Evolutionary conservation across 2,888 invertebrate genomes (phyloP).

Genomic region (Patella depressa): DNA sequence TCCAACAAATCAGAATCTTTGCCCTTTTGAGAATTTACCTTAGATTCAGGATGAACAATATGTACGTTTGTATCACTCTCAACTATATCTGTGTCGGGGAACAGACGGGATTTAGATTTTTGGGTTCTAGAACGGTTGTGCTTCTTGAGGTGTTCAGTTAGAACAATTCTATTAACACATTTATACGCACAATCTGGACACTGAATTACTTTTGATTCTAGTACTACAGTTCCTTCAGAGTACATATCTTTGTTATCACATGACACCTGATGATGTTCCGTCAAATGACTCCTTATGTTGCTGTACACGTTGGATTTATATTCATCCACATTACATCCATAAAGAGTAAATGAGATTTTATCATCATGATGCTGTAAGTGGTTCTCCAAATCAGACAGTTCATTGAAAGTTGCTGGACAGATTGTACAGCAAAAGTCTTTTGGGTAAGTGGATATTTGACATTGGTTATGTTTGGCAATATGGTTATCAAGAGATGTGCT

Average conservation of each 20-base stretch:
- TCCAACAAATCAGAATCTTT: not conserved
- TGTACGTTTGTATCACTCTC: not conserved
- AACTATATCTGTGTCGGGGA: too few relatives aligned
- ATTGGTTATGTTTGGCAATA: not conserved
- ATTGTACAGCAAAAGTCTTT: not conserved
- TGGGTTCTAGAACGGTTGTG: not conserved
- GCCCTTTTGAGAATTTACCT: not conserved
- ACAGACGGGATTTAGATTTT: not conserved
- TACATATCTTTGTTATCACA: not conserved
- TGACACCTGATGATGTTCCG: not conserved
- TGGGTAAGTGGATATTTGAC: not conserved
- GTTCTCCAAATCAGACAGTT: not conserved
- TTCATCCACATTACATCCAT: not conserved
- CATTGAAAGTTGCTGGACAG: not conserved
- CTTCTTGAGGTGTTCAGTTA: not conserved
- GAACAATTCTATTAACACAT: not conserved
- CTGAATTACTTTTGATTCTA: not conserved
- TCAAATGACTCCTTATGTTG: not conserved
- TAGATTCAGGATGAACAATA: not conserved
- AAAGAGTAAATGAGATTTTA: not conserved
- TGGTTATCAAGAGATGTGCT: not conserved
- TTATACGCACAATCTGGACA: not conserved
- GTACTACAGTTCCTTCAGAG: not conserved
- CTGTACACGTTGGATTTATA: not conserved
- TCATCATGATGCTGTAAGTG: not conserved